Evolutionary conservation across 2,888 invertebrate genomes (phyloP).

Genomic region (Lithosia quadra): DNA sequence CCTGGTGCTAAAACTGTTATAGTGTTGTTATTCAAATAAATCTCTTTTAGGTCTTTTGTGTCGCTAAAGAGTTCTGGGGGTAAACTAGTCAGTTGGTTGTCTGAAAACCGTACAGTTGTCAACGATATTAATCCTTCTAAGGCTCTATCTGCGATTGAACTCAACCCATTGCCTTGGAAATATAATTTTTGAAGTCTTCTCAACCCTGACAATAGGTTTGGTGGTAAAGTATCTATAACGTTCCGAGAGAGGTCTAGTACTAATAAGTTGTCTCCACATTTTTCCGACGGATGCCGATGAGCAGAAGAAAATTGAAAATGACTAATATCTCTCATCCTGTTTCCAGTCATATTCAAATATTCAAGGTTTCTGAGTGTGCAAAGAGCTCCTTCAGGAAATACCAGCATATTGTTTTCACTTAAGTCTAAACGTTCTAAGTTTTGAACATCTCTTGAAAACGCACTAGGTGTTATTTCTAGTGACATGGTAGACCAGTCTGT

Average conservation of each 20-base stretch:
- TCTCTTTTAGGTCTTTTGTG: constrained; percentile 92
- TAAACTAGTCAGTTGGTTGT: constrained; percentile 92
- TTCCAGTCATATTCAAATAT: constrained; percentile 92
- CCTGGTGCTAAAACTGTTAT: constrained; percentile 93
- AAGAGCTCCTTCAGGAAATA: constrained; percentile 91
- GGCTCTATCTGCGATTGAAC: constrained; percentile 92
- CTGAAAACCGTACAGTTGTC: constrained; percentile 91
- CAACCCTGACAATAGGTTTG: constrained; percentile 90
- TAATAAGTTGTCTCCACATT: constrained; percentile 90
- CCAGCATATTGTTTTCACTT: constrained; percentile 93
- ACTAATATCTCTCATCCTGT: constrained; percentile 91
- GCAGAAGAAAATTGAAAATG: constrained; percentile 90
- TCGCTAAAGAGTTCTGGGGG: constrained; percentile 94
- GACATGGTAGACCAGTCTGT: constrained; percentile 94
- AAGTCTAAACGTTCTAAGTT: constrained; percentile 91
- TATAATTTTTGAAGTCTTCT: constrained; percentile 91
- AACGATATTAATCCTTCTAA: constrained; percentile 91
- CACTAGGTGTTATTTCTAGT: constrained; percentile 91
- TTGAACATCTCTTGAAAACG: constrained; percentile 91
- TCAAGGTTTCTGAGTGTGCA: constrained; percentile 92
- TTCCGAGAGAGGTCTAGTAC: constrained; percentile 92
- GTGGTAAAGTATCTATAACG: constrained; percentile 91
- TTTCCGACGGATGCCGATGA: constrained; percentile 86
- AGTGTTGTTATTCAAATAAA: constrained; percentile 94
- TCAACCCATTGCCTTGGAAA: constrained; percentile 92